Percentiles rank a stretch among this genome's conserved stretches.
These are phyloP conservation scores for Brachionus calyciflorus DNA, from an alignment of 1,140 invertebrate species.

Conservation along the genomic window DNA sequence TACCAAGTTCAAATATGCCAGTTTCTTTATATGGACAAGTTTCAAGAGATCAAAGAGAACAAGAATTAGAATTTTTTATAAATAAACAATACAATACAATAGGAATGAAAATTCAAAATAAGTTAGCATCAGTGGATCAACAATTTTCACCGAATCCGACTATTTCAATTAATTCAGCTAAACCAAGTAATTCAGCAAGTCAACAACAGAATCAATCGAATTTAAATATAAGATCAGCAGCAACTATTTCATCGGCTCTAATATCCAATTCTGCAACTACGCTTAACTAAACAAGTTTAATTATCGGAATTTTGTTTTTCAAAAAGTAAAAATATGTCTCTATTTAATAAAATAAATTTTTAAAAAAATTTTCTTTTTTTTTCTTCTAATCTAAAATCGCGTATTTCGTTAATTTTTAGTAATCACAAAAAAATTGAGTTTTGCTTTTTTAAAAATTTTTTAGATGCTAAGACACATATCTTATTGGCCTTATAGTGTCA, in stretches of 20 bases:
- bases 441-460: no score
- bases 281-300: neutral
- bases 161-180: neutral
- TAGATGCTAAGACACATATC: no score
- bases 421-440: no score
- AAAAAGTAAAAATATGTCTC: neutral
- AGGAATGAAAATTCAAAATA: slow-evolving; percentile 41
- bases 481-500: no score
- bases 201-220: neutral
- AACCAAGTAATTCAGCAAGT: slow-evolving; percentile 14
- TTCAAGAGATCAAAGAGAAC: slow-evolving; percentile 56
- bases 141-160: slow-evolving; percentile 29
- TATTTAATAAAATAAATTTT: no score
- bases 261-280: slow-evolving; percentile 19
- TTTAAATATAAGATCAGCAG: slow-evolving; percentile 3
- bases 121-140: neutral
- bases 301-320: neutral
- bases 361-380: no score
- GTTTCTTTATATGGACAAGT: slow-evolving; percentile 55
- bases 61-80: slow-evolving; percentile 58
- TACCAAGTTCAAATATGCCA: slow-evolving; percentile 57
- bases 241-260: neutral
- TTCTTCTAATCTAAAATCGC: no score
- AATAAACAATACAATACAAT: slow-evolving; percentile 52
- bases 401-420: no score